These are phyloP conservation scores for Amaurobius ferox DNA, from an alignment of 2,888 invertebrate genomes.

Conservation along the genomic window DNA sequence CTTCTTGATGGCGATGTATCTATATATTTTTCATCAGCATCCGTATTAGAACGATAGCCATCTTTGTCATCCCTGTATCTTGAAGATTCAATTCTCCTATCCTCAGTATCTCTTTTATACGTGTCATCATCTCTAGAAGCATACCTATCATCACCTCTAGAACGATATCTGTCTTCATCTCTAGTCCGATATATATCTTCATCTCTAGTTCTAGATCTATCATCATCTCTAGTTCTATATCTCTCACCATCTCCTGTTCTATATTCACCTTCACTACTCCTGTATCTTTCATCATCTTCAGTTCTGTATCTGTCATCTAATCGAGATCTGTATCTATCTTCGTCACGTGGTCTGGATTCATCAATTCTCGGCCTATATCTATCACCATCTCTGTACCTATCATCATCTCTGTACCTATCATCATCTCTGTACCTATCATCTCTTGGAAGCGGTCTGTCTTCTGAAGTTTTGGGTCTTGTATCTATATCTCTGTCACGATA, in stretches of 20 bases:
- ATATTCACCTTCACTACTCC: not conserved
- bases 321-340: not conserved
- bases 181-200: not conserved
- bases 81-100: not conserved
- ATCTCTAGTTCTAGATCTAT: not conserved
- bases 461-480: too few relatives aligned
- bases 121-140: not conserved
- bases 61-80: too few relatives aligned
- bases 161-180: not conserved
- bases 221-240: slow-evolving; percentile 4
- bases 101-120: not conserved
- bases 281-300: slow-evolving; percentile 18
- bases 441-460: not conserved
- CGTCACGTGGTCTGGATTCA: slow-evolving; percentile 1
- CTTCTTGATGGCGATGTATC: not conserved
- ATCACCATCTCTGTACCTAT: not conserved
- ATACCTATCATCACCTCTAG: not conserved
- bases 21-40: not conserved
- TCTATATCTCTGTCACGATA: slow-evolving; percentile 16
- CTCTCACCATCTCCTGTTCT: slow-evolving; percentile 17
- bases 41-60: too few relatives aligned
- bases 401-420: slow-evolving; percentile 5
- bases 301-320: not conserved
- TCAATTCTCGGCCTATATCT: not conserved
- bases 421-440: slow-evolving; percentile 7